These are phyloP conservation scores for Cavia porcellus DNA, from an alignment of 2,113 vertebrate genomes.

Conservation along the genomic window DNA sequence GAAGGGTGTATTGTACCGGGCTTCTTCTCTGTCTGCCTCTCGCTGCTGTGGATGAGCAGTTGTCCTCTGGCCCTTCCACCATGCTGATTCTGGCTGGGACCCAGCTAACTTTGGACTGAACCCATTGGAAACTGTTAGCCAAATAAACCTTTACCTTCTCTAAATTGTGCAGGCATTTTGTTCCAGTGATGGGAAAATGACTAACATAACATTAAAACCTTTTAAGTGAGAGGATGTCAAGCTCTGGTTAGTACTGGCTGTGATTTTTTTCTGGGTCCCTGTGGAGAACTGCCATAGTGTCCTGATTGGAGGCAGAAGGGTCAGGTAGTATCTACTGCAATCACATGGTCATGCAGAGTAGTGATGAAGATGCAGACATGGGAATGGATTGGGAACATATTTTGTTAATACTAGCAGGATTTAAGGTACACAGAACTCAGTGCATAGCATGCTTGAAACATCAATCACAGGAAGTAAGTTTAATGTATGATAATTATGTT, in stretches of 20 bases:
- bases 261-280: neutral
- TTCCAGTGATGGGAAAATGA: neutral
- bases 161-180: neutral
- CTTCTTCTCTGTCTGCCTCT: neutral
- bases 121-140: neutral
- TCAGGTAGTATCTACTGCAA: neutral
- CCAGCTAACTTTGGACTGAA: neutral
- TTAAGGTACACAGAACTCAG: neutral
- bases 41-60: neutral
- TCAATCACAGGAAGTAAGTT: neutral
- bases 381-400: neutral
- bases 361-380: neutral
- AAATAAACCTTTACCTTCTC: neutral
- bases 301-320: neutral
- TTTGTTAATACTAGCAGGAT: neutral
- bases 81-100: neutral
- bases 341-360: neutral
- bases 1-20: neutral
- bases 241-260: neutral
- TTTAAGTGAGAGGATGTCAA: neutral
- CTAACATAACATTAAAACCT: neutral
- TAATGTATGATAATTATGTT: neutral
- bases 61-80: neutral
- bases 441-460: neutral
- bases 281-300: neutral